phyloP scores from a whole-genome alignment of 2,113 vertebrate genomes.

The Heterocephalus glaber region DNA sequence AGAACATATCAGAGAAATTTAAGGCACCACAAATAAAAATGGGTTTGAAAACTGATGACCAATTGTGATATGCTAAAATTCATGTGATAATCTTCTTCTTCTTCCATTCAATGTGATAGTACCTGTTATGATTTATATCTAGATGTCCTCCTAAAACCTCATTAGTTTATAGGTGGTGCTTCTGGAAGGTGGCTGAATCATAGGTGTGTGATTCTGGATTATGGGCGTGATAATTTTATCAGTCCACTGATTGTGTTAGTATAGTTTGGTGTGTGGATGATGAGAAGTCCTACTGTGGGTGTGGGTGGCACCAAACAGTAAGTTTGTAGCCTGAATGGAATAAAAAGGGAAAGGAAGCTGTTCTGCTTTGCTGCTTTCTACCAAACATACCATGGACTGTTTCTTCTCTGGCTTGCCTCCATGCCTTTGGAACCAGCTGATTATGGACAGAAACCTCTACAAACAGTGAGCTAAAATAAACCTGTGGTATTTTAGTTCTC shows the following conservation, averaged over 20 bases:
- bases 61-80: not conserved
- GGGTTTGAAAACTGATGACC: not conserved
- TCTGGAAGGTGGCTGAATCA: no score
- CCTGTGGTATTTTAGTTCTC: not conserved
- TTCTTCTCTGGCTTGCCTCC: not conserved
- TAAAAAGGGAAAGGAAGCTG: not conserved
- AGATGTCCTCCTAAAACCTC: no score
- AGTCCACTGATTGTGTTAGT: no score
- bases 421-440: not conserved
- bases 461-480: not conserved
- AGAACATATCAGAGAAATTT: not conserved
- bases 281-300: no score
- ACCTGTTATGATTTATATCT: no score
- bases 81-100: not conserved
- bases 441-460: not conserved
- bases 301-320: no score
- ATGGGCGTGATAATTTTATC: no score
- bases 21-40: not conserved
- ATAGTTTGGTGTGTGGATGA: no score
- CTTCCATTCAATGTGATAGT: not conserved
- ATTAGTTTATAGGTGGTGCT: no score
- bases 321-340: not conserved
- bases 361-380: not conserved
- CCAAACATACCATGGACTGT: not conserved
- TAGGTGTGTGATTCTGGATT: no score